Conservation (phyloP, 1,140 invertebrate species). For the Bradysia coprophila region DNA sequence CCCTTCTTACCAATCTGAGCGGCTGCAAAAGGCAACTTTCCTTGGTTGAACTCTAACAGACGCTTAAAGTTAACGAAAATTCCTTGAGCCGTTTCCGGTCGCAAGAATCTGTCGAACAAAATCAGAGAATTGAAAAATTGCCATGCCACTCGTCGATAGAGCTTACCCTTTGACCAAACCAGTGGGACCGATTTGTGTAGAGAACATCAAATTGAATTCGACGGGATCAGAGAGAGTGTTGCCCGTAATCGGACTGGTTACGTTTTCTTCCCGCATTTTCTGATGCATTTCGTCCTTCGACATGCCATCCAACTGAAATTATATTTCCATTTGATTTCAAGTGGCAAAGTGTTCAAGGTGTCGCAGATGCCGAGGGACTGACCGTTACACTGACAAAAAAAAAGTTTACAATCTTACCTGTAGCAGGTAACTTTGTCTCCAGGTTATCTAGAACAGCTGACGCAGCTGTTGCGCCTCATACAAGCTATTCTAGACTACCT, state of each 20-base stretch:
- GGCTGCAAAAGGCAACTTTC: constrained; percentile 89
- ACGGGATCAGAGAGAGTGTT: constrained; percentile 90
- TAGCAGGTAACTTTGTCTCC: too few relatives aligned
- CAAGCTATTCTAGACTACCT: too few relatives aligned
- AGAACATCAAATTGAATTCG: constrained; percentile 98
- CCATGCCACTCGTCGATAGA: too few relatives aligned
- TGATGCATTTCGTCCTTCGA: constrained; percentile 74
- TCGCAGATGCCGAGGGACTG: too few relatives aligned
- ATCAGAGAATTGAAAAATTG: too few relatives aligned
- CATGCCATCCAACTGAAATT: constrained; percentile 75
- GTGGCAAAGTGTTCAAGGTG: too few relatives aligned
- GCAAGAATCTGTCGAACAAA: constrained; percentile 50
- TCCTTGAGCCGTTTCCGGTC: constrained; percentile 97
- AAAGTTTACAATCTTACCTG: too few relatives aligned
- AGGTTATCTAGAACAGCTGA: too few relatives aligned
- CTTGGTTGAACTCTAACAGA: constrained; percentile 93
- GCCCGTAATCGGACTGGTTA: constrained; percentile 87
- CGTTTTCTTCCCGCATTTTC: constrained; percentile 69
- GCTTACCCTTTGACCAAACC: constrained; percentile 72
- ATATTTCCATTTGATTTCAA: too few relatives aligned
- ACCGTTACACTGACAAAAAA: too few relatives aligned
- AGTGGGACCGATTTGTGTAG: constrained; percentile 90
- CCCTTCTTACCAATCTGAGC: constrained; percentile 47
- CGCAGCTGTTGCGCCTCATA: constrained; percentile 69
- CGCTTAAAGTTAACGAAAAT: constrained; percentile 99